Conservation (phyloP, 2,888 invertebrate genomes). For the Orchesellides sinensis region DNA sequence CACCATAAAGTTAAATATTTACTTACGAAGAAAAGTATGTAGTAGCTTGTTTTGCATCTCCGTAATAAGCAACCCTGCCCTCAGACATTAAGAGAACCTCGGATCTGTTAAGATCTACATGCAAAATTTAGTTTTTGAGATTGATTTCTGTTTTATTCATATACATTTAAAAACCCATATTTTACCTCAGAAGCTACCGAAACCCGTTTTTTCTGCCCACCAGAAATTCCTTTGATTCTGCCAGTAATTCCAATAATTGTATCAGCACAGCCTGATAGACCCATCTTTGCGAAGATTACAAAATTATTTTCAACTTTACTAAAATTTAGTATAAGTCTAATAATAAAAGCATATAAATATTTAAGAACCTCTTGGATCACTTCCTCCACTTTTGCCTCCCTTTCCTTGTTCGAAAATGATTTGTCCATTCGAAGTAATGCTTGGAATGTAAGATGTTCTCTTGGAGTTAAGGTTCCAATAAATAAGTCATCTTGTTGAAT, state of each 20-base stretch:
- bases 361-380: constrained; percentile 85
- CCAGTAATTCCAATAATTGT: constrained; percentile 94
- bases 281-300: constrained; percentile 81
- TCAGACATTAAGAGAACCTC: constrained; percentile 93
- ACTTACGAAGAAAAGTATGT: constrained; percentile 52
- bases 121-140: constrained; percentile 10
- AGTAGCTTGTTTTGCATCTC: constrained; percentile 36
- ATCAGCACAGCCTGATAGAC: constrained; percentile 91
- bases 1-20: not conserved
- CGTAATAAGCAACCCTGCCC: constrained; percentile 86
- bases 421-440: constrained; percentile 91
- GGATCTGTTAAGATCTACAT: constrained; percentile 92
- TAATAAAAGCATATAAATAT: not conserved
- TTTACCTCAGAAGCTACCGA: constrained; percentile 95
- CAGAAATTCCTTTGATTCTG: constrained; percentile 92
- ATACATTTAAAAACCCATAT: not conserved
- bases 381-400: constrained; percentile 89
- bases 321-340: no score
- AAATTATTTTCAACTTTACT: not conserved
- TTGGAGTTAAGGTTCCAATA: constrained; percentile 91
- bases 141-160: constrained; percentile 3
- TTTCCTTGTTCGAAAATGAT: constrained; percentile 84
- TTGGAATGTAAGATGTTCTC: constrained; percentile 93
- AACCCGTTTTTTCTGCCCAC: constrained; percentile 97
- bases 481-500: constrained; percentile 97